Evolutionary conservation across 2,113 vertebrate species (phyloP).

Genomic region (Pagrus major): DNA sequence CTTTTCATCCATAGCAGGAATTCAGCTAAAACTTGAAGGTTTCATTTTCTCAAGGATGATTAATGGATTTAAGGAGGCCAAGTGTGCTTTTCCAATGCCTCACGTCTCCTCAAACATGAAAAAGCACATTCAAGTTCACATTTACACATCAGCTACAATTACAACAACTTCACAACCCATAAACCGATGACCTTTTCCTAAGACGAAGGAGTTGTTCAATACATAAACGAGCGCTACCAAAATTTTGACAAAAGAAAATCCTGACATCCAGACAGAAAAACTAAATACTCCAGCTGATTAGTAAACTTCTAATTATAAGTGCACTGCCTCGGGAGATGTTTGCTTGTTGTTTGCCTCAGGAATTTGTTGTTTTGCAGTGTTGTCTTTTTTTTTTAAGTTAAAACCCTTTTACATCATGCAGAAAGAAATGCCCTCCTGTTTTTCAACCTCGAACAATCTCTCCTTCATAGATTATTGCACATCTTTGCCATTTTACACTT

Average conservation of each 20-base stretch:
- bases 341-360: background rate
- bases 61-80: background rate
- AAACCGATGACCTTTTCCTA: background rate
- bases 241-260: background rate
- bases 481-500: background rate
- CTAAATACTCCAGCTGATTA: background rate
- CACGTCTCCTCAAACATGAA: background rate
- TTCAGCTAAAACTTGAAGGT: background rate
- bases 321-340: no score
- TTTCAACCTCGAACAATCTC: background rate
- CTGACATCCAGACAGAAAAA: background rate
- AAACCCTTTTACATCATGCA: background rate
- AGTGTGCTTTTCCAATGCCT: background rate
- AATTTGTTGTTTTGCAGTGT: slow-evolving; percentile 5
- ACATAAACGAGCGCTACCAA: background rate
- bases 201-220: background rate
- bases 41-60: background rate
- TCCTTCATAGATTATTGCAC: background rate
- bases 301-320: background rate
- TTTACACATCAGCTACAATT: background rate
- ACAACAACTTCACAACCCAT: background rate
- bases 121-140: background rate
- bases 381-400: background rate
- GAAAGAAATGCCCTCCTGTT: background rate
- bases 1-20: background rate